Conservation (phyloP, 1,140 invertebrate genomes). For the Lordiphosa clarofinis region DNA sequence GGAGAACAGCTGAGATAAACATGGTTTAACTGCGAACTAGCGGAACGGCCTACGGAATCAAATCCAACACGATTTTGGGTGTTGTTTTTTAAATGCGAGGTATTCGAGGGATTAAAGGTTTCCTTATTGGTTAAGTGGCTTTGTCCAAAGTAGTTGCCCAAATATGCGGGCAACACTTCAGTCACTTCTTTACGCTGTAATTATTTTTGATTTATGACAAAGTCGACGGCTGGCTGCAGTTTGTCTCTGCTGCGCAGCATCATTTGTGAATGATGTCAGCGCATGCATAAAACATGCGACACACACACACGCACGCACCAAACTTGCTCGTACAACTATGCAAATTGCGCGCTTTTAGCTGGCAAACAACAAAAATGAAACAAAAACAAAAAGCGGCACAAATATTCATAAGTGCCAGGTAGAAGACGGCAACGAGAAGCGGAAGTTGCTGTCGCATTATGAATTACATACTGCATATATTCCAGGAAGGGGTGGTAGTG, state of each 20-base stretch:
- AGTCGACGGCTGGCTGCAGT: background rate
- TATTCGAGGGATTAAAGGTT: too few relatives aligned
- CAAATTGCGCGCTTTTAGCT: conserved; percentile 69
- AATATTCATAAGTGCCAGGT: conserved; percentile 73
- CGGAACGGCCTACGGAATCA: too few relatives aligned
- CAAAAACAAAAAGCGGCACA: conserved; percentile 19
- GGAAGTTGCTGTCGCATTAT: conserved; percentile 71
- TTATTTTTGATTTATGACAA: conserved; percentile 75
- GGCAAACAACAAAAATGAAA: conserved; percentile 40
- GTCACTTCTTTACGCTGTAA: conserved; percentile 36
- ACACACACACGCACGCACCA: conserved; percentile 20
- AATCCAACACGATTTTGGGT: too few relatives aligned
- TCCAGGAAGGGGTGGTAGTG: background rate
- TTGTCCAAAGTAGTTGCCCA: background rate
- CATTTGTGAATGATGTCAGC: conserved; percentile 76
- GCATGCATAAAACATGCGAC: conserved; percentile 68
- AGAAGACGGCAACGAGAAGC: conserved; percentile 21
- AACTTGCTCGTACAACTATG: conserved; percentile 69
- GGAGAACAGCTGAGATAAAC: too few relatives aligned
- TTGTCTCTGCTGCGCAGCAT: conserved; percentile 16
- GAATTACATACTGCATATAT: conserved; percentile 56
- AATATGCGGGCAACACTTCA: conserved; percentile 46
- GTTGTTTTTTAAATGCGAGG: too few relatives aligned
- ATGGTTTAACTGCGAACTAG: too few relatives aligned
- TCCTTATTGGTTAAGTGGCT: too few relatives aligned